phyloP scores from a whole-genome alignment of 2,797 vertebrate genomes.

The Denticeps clupeoides region DNA sequence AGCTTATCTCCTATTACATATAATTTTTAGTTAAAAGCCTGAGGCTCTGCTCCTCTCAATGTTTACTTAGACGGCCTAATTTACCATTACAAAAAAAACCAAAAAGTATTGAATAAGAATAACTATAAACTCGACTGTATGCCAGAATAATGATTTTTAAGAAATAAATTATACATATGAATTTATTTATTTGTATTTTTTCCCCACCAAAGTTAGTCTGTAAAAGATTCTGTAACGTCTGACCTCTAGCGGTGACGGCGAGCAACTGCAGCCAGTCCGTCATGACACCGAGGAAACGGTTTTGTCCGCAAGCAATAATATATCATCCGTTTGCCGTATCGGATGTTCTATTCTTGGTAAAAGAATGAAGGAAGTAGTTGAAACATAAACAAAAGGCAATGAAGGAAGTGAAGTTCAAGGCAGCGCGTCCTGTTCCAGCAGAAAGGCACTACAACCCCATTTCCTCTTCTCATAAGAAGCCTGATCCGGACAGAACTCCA shows the following conservation, averaged over 20 bases:
- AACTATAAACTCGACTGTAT: no score
- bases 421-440: constrained; percentile 60
- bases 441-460: constrained; percentile 5
- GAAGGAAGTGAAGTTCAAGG: constrained; percentile 61
- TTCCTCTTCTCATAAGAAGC: not conserved
- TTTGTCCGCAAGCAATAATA: constrained; percentile 30
- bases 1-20: no score
- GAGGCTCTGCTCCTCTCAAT: no score
- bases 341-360: constrained; percentile 38
- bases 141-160: no score
- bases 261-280: constrained; percentile 4
- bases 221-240: constrained; percentile 10
- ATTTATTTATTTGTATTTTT: no score
- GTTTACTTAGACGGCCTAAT: no score
- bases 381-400: constrained; percentile 57
- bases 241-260: constrained; percentile 21
- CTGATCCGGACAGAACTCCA: not conserved
- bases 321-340: constrained; percentile 29
- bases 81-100: no score
- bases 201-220: no score
- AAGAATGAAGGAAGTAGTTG: constrained; percentile 62
- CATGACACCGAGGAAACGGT: not conserved
- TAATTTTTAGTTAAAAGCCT: no score
- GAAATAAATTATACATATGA: no score
- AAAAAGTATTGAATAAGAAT: no score